Conservation (phyloP, 2,888 invertebrate genomes). For the Gymnosoma rotundatum region DNA sequence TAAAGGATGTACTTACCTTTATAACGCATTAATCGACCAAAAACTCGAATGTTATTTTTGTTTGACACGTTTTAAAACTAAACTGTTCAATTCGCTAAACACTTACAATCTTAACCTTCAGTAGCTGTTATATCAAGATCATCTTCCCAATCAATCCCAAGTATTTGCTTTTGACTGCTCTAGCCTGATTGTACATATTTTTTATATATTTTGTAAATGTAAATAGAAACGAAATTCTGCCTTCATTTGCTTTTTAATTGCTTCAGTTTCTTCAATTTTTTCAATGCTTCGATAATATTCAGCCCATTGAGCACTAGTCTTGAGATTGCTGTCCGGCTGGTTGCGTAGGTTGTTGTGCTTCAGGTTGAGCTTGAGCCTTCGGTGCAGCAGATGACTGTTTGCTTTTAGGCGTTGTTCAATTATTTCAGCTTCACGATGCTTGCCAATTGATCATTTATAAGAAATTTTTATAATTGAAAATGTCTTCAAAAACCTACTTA, state of each 20-base stretch:
- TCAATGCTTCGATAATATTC: slow-evolving; percentile 98
- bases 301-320: slow-evolving; percentile 99
- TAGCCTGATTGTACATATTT: too few relatives aligned
- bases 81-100: too few relatives aligned
- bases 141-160: too few relatives aligned
- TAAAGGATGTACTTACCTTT: too few relatives aligned
- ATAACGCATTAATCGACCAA: too few relatives aligned
- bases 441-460: slow-evolving; percentile 88
- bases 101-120: too few relatives aligned
- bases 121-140: too few relatives aligned
- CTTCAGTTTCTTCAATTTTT: slow-evolving; percentile 96
- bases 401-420: slow-evolving; percentile 94
- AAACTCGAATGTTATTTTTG: too few relatives aligned
- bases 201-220: background rate
- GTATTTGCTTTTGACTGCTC: too few relatives aligned
- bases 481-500: slow-evolving; percentile 70
- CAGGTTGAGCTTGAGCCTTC: slow-evolving; percentile 74
- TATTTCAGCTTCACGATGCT: slow-evolving; percentile 96
- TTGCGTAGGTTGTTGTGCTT: too few relatives aligned
- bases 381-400: slow-evolving; percentile 80
- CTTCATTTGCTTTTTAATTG: slow-evolving; percentile 94
- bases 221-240: slow-evolving; percentile 67
- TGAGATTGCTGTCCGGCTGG: slow-evolving; percentile 82
- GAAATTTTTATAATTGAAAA: background rate
- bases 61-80: too few relatives aligned